Conservation (phyloP, 1,140 invertebrate genomes). For the Drosophila funebris region DNA sequence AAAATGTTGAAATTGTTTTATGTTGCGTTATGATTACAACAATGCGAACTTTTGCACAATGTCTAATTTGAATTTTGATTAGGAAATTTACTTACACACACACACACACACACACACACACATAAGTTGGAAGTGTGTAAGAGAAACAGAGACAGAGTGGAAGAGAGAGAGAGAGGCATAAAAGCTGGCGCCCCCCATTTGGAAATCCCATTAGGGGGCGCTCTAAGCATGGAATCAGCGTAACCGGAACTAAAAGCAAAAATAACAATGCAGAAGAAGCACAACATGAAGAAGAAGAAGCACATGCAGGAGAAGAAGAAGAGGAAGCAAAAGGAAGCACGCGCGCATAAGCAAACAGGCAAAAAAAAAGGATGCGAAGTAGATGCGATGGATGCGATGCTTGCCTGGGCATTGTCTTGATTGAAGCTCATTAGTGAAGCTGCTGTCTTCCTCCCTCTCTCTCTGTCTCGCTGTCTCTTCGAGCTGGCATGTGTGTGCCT, state of each 20-base stretch:
- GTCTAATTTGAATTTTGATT: slow-evolving; percentile 83
- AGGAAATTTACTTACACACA: slow-evolving; percentile 79
- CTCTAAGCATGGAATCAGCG: slow-evolving; percentile 77
- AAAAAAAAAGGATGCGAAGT: slow-evolving; percentile 48
- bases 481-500: slow-evolving; percentile 33
- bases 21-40: slow-evolving; percentile 81
- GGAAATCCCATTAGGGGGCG: slow-evolving; percentile 76
- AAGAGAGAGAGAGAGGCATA: not conserved
- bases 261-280: slow-evolving; percentile 40
- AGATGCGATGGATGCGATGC: slow-evolving; percentile 21
- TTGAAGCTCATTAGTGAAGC: slow-evolving; percentile 71
- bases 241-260: slow-evolving; percentile 78
- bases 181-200: slow-evolving; percentile 62
- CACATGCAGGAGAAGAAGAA: too few relatives aligned
- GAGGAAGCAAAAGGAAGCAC: slow-evolving; percentile 56
- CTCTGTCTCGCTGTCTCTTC: not conserved
- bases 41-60: slow-evolving; percentile 80
- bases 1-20: slow-evolving; percentile 80
- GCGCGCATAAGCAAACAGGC: slow-evolving; percentile 77
- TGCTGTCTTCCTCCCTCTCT: not conserved
- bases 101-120: slow-evolving; percentile 38
- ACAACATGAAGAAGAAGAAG: too few relatives aligned
- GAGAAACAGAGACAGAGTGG: not conserved
- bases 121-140: not conserved
- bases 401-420: slow-evolving; percentile 72